Conservation (phyloP, 2,113 vertebrate genomes). For the Acinonyx jubatus region DNA sequence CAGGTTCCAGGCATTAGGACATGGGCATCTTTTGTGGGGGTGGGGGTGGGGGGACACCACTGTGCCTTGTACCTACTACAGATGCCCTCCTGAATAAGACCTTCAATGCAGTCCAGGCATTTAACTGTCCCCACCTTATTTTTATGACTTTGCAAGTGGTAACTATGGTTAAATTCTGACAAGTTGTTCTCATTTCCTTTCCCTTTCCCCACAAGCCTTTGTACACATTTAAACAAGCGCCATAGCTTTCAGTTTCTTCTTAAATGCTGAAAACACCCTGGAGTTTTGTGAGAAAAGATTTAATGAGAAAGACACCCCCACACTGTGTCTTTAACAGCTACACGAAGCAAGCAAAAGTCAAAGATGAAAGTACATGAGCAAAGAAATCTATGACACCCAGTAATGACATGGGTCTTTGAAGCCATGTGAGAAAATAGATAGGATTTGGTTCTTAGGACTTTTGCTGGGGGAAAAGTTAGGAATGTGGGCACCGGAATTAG, state of each 20-base stretch:
- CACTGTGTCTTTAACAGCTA: neutral
- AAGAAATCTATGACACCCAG: neutral
- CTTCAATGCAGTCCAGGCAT: neutral
- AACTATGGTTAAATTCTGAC: neutral
- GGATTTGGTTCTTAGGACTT: neutral
- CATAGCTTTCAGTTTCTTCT: slow-evolving; percentile 36
- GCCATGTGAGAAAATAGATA: slow-evolving; percentile 38
- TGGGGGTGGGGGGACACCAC: neutral
- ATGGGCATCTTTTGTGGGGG: neutral
- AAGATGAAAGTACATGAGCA: slow-evolving; percentile 13
- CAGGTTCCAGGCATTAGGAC: neutral
- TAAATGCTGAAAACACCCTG: slow-evolving; percentile 26
- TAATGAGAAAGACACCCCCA: slow-evolving; percentile 50
- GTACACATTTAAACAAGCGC: neutral
- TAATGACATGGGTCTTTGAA: slow-evolving; percentile 39
- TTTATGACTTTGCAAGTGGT: neutral
- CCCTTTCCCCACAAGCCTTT: neutral
- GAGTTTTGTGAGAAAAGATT: slow-evolving; percentile 37
- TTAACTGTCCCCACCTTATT: neutral
- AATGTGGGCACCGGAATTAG: neutral
- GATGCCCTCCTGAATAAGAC: neutral
- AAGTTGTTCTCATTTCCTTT: neutral
- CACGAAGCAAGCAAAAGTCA: neutral
- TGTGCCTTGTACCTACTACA: neutral
- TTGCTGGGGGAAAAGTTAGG: neutral